Evolutionary conservation across 1,140 invertebrate genomes (phyloP).

Genomic region (Uloborus diversus): DNA sequence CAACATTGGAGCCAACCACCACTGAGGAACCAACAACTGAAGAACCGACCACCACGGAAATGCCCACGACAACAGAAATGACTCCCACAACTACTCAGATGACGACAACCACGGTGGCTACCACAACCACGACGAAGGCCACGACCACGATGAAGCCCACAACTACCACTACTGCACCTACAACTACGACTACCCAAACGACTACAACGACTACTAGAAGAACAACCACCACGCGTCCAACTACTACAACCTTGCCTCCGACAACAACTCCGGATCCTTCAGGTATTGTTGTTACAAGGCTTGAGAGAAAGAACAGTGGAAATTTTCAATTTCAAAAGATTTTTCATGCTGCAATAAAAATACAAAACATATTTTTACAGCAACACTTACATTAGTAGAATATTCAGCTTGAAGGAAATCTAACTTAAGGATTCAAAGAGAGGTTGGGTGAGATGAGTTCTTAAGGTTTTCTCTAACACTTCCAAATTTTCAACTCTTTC

Average conservation of each 20-base stretch:
- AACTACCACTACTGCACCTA: constrained; percentile 41
- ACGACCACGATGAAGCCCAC: constrained; percentile 19
- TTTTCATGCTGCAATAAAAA: background rate
- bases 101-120: constrained; percentile 9
- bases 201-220: constrained; percentile 53
- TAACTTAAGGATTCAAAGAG: no score
- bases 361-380: background rate
- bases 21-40: constrained; percentile 32
- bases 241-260: constrained; percentile 55
- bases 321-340: background rate
- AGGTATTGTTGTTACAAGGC: constrained; percentile 36
- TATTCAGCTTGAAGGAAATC: no score
- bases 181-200: constrained; percentile 38
- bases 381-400: no score
- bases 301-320: no score
- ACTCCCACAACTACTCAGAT: constrained; percentile 42
- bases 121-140: constrained; percentile 27
- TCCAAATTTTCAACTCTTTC: no score
- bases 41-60: background rate
- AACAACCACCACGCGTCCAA: constrained; percentile 45
- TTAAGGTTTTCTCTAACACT: no score
- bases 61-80: constrained; percentile 40
- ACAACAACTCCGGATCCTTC: constrained; percentile 52
- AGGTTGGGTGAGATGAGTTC: no score
- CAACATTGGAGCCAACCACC: constrained; percentile 45